These are phyloP conservation scores for Cacatua alba DNA, from an alignment of 2,113 vertebrate species.

Conservation along the genomic window DNA sequence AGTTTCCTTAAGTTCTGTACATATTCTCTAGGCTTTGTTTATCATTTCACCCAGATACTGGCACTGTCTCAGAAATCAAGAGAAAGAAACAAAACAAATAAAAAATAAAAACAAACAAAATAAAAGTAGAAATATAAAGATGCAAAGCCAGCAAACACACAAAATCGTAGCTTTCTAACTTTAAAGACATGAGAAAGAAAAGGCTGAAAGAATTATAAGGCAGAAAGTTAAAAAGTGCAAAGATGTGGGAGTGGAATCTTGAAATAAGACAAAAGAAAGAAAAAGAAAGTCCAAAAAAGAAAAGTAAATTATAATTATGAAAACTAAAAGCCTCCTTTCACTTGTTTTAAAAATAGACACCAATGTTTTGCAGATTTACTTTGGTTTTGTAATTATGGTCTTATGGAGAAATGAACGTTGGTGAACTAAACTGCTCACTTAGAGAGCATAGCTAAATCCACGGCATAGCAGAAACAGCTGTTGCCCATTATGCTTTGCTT, in stretches of 20 bases:
- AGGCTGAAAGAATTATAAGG: neutral
- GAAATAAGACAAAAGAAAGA: constrained; percentile 13
- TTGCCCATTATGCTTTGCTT: constrained; percentile 49
- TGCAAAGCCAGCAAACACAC: neutral
- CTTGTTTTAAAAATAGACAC: constrained; percentile 50
- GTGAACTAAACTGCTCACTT: constrained; percentile 22
- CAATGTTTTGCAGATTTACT: constrained; percentile 56
- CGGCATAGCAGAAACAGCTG: constrained; percentile 55
- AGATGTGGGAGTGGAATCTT: neutral
- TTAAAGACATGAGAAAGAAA: neutral
- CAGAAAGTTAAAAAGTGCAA: constrained; percentile 22
- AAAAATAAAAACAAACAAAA: neutral
- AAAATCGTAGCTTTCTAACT: neutral
- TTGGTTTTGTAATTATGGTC: constrained; percentile 28
- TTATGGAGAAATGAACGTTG: constrained; percentile 6
- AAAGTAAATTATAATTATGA: constrained; percentile 46
- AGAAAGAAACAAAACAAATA: neutral
- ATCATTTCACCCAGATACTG: neutral
- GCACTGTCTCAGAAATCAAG: neutral
- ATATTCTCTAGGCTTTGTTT: neutral
- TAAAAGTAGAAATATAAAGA: neutral
- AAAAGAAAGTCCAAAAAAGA: constrained; percentile 33
- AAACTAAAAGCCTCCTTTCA: constrained; percentile 36
- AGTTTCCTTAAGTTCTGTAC: neutral
- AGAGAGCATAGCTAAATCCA: neutral